These are phyloP conservation scores for Neomicropteryx cornuta DNA, from an alignment of 1,140 invertebrate genomes.

Conservation along the genomic window DNA sequence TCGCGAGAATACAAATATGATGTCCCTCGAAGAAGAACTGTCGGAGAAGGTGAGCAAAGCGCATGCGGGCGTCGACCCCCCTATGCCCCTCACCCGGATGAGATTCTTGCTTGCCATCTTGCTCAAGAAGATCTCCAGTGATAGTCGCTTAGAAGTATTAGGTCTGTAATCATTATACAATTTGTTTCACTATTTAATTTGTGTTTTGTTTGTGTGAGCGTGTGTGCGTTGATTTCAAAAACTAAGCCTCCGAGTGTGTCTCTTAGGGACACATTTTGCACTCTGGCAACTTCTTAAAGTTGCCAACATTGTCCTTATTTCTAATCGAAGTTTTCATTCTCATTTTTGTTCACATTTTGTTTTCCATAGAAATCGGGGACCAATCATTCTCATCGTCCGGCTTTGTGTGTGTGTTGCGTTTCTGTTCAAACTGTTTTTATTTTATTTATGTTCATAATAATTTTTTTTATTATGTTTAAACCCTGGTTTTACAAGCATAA, in stretches of 20 bases:
- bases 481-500: constrained; percentile 17
- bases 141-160: constrained; percentile 58
- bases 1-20: constrained; percentile 15
- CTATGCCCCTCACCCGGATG: constrained; percentile 62
- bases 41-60: constrained; percentile 26
- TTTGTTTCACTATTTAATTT: not conserved
- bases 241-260: too few relatives aligned
- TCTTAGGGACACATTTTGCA: too few relatives aligned
- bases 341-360: too few relatives aligned
- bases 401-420: too few relatives aligned
- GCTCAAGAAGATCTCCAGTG: constrained; percentile 70
- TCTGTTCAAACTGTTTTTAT: constrained; percentile 8
- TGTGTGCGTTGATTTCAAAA: too few relatives aligned
- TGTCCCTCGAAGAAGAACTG: constrained; percentile 18
- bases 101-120: constrained; percentile 65
- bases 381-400: too few relatives aligned
- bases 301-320: too few relatives aligned
- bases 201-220: too few relatives aligned
- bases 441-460: constrained; percentile 12
- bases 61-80: constrained; percentile 28
- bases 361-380: too few relatives aligned
- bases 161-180: constrained; percentile 42
- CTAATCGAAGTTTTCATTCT: too few relatives aligned
- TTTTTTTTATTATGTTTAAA: constrained; percentile 19
- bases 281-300: too few relatives aligned